Evolutionary conservation across 2,113 vertebrate genomes (phyloP).

Genomic region (Labeo rohita): DNA sequence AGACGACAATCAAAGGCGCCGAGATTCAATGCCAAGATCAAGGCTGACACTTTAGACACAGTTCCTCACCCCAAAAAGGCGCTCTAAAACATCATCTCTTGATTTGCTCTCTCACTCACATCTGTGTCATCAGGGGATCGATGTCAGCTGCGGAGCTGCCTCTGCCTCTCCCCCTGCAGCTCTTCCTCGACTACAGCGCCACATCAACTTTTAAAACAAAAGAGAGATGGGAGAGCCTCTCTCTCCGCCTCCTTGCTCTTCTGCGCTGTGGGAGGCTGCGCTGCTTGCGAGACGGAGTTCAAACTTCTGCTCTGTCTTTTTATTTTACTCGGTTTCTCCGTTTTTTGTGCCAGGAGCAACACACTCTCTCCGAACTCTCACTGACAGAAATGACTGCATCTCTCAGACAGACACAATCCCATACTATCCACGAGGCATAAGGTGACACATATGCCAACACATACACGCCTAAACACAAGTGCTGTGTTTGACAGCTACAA

Average conservation of each 20-base stretch:
- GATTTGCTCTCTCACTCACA: conserved; percentile 46
- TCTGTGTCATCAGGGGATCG: conserved; percentile 31
- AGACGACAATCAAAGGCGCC: neutral
- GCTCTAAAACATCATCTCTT: conserved; percentile 10
- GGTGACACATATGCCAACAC: neutral
- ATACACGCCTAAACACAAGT: neutral
- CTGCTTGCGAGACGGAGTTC: conserved; percentile 66
- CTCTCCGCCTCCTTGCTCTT: conserved; percentile 53
- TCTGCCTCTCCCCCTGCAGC: conserved; percentile 31
- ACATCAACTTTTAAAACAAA: conserved; percentile 55
- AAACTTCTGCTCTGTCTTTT: conserved; percentile 57
- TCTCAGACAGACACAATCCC: conserved; percentile 3
- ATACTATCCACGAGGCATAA: conserved; percentile 1
- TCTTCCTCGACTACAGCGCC: conserved; percentile 50
- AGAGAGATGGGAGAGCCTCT: conserved; percentile 42
- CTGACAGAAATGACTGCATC: conserved; percentile 23
- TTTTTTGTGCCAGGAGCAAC: conserved; percentile 30
- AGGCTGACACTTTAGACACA: conserved; percentile 31
- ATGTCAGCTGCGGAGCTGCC: conserved; percentile 1
- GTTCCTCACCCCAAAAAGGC: conserved; percentile 1
- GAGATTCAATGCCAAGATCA: conserved; percentile 4
- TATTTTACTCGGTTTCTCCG: conserved; percentile 44
- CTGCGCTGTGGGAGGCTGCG: conserved; percentile 62
- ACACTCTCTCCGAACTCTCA: conserved; percentile 37
- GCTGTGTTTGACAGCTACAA: conserved; percentile 54